phyloP scores from a whole-genome alignment of 2,888 invertebrate species.

The Brachycybe producta region DNA sequence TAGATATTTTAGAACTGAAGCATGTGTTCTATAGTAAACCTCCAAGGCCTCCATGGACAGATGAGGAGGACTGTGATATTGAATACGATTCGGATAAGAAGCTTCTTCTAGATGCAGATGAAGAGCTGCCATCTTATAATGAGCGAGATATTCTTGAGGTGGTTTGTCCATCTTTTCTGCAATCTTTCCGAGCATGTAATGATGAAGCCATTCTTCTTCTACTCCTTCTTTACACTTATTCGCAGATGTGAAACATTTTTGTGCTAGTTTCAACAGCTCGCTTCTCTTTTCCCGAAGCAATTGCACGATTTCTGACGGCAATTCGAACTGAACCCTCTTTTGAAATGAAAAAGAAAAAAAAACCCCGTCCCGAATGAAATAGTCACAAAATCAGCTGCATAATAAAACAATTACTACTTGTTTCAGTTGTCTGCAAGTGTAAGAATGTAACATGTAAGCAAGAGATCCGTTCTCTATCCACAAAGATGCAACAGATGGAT shows the following conservation, averaged over 20 bases:
- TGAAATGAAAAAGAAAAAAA: constrained; percentile 7
- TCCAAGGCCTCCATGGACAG: constrained; percentile 80
- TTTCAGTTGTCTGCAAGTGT: constrained; percentile 71
- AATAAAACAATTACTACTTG: constrained; percentile 41
- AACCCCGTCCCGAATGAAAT: background rate
- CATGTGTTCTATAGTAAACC: constrained; percentile 57
- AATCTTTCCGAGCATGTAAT: constrained; percentile 93
- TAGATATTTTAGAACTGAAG: constrained; percentile 74
- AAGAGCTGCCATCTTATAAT: constrained; percentile 45
- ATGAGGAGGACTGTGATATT: constrained; percentile 67
- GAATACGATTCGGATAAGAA: constrained; percentile 71
- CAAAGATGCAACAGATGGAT: constrained; percentile 56
- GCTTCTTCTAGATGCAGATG: constrained; percentile 66
- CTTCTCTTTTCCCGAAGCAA: constrained; percentile 61
- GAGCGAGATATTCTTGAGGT: constrained; percentile 39
- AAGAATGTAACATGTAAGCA: constrained; percentile 78
- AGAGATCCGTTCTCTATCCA: constrained; percentile 88
- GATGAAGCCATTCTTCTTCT: constrained; percentile 83
- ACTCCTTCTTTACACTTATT: constrained; percentile 40
- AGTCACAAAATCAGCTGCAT: background rate
- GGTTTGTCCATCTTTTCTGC: constrained; percentile 69
- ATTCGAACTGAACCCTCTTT: constrained; percentile 25
- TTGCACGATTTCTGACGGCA: constrained; percentile 40
- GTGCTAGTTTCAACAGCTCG: constrained; percentile 61
- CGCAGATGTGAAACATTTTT: constrained; percentile 54